phyloP scores from a whole-genome alignment of 2,797 vertebrate genomes.

The Chelon auratus region DNA sequence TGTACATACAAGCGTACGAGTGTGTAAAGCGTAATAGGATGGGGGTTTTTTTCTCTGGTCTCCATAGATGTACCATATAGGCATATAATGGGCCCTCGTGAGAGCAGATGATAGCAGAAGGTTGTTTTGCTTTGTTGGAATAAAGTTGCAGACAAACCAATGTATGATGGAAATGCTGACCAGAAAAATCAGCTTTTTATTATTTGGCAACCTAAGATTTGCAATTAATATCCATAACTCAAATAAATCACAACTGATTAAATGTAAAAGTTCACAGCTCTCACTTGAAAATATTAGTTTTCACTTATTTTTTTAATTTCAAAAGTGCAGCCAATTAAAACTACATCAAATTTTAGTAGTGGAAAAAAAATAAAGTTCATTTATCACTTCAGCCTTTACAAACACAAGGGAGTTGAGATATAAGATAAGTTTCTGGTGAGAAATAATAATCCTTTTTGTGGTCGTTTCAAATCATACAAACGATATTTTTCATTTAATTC shows the following conservation, averaged over 20 bases:
- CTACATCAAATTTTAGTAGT: too few relatives aligned
- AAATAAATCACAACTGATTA: too few relatives aligned
- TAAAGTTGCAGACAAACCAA: too few relatives aligned
- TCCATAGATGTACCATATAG: background rate
- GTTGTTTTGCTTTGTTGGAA: too few relatives aligned
- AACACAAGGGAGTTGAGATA: slow-evolving; percentile 9
- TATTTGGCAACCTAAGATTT: too few relatives aligned
- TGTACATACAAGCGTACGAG: background rate
- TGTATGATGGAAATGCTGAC: too few relatives aligned
- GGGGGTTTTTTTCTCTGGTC: background rate
- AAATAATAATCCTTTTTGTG: slow-evolving; percentile 6
- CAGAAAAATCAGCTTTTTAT: too few relatives aligned
- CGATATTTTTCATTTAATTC: slow-evolving; percentile 6
- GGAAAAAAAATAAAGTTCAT: background rate
- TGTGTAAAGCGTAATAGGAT: background rate
- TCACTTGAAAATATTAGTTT: too few relatives aligned
- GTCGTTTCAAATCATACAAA: background rate
- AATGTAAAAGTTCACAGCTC: too few relatives aligned
- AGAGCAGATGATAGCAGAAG: background rate
- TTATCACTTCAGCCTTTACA: background rate
- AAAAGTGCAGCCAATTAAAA: too few relatives aligned
- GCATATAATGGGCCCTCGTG: slow-evolving; percentile 21
- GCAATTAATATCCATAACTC: too few relatives aligned
- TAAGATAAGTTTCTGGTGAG: slow-evolving; percentile 6
- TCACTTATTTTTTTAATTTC: too few relatives aligned